Evolutionary conservation across 2,113 vertebrate genomes (phyloP), one percentile per base, ranked within the genome.

Genomic region (Rousettus leschenaultii): DNA sequence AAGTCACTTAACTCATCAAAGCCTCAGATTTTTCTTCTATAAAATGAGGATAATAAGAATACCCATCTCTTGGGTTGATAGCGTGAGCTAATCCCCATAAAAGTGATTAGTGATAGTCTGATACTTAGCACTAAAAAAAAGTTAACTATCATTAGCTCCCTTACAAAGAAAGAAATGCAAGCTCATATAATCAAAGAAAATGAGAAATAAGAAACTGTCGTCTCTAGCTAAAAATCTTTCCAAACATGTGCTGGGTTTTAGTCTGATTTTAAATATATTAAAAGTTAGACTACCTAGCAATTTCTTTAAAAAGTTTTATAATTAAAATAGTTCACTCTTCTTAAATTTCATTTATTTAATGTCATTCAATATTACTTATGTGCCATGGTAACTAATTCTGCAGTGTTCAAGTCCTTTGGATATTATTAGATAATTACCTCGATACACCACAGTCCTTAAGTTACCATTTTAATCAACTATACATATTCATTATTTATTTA

Each of bases 291-390:
- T 75, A 55, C 19, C 55, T 59, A 94, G 80, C 1, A 89, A 85
- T 91, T 90, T 93, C 38, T 86, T 89, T 82, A 7, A 82, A 89
- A 66, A 92, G 3, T 88, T 92, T 71, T 80, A 83, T 94, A 92
- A 91, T 88, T 96, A 92, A 96, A 91, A 45, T 65, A 96, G n/a
- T 86, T 97, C 33, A 82, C 71, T 43, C 26, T 28, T 24, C 93
- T 86, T 94, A 95, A 94, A 74, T 92, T 82, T 92, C 38, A 86
- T 96, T 96, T 96, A 65, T 12, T 88, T 87, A 94, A 51, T 89
- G 61, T 89, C 55, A 97, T 79, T 82, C 40, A 95, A 90, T 92
- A 91, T 95, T 91, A 94, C 28, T 65, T 93, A 82, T 33, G 86
- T 66, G 88, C 48, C 90, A 96, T 71, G 51, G 63, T 78, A 95